Evolutionary conservation across 2,113 vertebrate species (phyloP).

Genomic region (Centropus bengalensis): DNA sequence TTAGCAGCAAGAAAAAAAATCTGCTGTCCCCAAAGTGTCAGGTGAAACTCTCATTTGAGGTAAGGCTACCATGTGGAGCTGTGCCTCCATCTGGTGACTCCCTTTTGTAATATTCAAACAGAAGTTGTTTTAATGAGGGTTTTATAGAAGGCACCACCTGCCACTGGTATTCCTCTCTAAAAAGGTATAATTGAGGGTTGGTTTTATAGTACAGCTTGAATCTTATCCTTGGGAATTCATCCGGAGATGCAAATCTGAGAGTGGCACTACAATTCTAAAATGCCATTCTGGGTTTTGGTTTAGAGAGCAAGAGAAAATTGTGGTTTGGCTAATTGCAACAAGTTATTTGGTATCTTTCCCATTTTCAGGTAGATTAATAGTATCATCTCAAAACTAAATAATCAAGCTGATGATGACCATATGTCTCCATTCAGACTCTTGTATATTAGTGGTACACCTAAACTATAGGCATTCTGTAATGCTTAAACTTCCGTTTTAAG

Average conservation of each 20-base stretch:
- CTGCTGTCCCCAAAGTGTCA: constrained; percentile 74
- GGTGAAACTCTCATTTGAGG: constrained; percentile 78
- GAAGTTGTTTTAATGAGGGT: constrained; percentile 85
- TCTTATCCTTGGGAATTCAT: constrained; percentile 79
- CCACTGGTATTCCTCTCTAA: constrained; percentile 77
- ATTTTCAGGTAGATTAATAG: constrained; percentile 76
- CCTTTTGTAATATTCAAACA: constrained; percentile 81
- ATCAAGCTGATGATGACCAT: constrained; percentile 75
- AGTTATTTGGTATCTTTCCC: constrained; percentile 73
- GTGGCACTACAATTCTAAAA: constrained; percentile 73
- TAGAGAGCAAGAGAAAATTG: constrained; percentile 72
- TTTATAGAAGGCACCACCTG: constrained; percentile 81
- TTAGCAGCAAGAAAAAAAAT: constrained; percentile 73
- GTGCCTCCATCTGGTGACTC: constrained; percentile 81
- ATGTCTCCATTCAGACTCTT: constrained; percentile 71
- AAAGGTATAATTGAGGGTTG: constrained; percentile 79
- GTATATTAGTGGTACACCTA: constrained; percentile 45
- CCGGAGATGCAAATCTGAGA: constrained; percentile 74
- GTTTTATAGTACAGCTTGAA: constrained; percentile 76
- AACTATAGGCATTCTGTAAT: constrained; percentile 12
- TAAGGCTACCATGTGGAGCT: constrained; percentile 78
- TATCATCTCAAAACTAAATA: constrained; percentile 79
- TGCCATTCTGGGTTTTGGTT: constrained; percentile 73
- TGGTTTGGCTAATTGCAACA: constrained; percentile 77
- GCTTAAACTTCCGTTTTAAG: neutral